A percentile compares a stretch with the other conserved stretches of the same genome.
These are phyloP conservation scores for Epirrhoe tristata DNA, from an alignment of 2,888 invertebrate species.

Conservation along the genomic window DNA sequence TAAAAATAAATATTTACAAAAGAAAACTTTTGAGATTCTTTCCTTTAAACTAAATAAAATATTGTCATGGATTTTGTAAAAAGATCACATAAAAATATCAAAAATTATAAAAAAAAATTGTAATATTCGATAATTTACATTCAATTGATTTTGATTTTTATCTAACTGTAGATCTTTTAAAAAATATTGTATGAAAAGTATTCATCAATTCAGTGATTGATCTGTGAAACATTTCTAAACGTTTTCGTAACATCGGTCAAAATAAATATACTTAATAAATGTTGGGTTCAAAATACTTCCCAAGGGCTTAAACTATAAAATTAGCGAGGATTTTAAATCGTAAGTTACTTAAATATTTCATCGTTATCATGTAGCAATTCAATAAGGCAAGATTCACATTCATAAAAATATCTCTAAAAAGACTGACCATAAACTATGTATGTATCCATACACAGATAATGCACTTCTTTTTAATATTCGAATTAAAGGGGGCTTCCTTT, in stretches of 20 bases:
- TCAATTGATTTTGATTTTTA: not conserved
- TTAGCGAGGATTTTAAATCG: not conserved
- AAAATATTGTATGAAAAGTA: too few species aligned
- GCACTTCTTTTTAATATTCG: conserved; percentile 1
- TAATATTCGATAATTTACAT: too few species aligned
- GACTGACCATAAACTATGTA: conserved; percentile 17
- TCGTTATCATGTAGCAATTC: not conserved
- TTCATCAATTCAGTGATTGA: too few species aligned
- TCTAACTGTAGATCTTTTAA: too few species aligned
- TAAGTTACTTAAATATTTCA: conserved; percentile 1
- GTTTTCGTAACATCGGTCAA: too few species aligned
- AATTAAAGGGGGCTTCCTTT: not conserved
- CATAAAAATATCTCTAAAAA: conserved; percentile 8
- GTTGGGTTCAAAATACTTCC: too few species aligned
- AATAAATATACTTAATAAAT: too few species aligned
- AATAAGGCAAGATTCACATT: conserved; percentile 15
- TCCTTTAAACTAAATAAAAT: not conserved
- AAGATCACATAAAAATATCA: too few species aligned
- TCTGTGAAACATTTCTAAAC: too few species aligned
- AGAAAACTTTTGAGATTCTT: conserved; percentile 18
- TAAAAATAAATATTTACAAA: conserved; percentile 70
- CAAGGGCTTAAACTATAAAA: too few species aligned
- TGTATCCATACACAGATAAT: conserved; percentile 5
- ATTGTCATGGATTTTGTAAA: conserved; percentile 23
- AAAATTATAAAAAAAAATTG: too few species aligned